These are phyloP conservation scores for Microctenopoma steveboyesi DNA, from an alignment of 2,797 vertebrate genomes.

Conservation along the genomic window DNA sequence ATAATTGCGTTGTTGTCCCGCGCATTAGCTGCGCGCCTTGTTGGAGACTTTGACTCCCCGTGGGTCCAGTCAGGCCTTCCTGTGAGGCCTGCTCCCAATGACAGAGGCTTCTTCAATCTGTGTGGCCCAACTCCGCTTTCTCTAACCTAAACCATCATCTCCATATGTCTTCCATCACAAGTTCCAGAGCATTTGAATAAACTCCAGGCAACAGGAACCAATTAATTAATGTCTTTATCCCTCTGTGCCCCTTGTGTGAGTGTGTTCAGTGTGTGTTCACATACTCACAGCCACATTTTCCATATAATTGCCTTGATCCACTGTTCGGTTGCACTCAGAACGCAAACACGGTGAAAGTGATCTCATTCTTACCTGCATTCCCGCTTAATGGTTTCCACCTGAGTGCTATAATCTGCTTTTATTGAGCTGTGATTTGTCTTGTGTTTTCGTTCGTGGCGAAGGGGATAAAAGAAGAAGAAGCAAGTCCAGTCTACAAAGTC, in stretches of 20 bases:
- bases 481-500: conserved; percentile 63
- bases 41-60: conserved; percentile 49
- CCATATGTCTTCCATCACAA: conserved; percentile 84
- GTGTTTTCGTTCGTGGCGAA: conserved; percentile 64
- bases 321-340: conserved; percentile 44
- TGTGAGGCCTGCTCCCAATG: conserved; percentile 67
- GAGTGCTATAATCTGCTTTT: conserved; percentile 72
- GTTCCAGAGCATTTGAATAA: conserved; percentile 74
- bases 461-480: conserved; percentile 63
- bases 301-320: conserved; percentile 55
- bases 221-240: conserved; percentile 80
- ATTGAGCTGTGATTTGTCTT: conserved; percentile 73
- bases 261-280: conserved; percentile 12
- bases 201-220: conserved; percentile 80
- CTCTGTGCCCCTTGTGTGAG: conserved; percentile 57
- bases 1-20: conserved; percentile 33
- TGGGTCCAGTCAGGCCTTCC: conserved; percentile 61
- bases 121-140: conserved; percentile 67
- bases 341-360: conserved; percentile 60
- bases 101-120: conserved; percentile 75
- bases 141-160: conserved; percentile 79
- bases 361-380: conserved; percentile 80
- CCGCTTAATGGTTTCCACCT: conserved; percentile 78
- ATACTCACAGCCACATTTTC: conserved; percentile 22
- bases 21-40: conserved; percentile 27